Evolutionary conservation across 2,113 vertebrate genomes (phyloP).

Genomic region (Myanophis thanlyinensis): DNA sequence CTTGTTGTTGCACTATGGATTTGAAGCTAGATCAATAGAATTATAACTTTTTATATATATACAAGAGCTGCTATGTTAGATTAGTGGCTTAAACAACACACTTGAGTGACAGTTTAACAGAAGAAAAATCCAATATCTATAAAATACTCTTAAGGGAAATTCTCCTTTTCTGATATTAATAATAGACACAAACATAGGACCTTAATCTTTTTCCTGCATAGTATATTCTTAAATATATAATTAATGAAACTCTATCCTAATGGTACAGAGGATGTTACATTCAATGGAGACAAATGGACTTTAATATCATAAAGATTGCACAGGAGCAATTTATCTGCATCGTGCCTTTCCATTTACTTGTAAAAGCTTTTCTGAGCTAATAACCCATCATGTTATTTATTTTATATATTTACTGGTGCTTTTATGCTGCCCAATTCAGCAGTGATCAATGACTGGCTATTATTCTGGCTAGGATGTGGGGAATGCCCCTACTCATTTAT

Average conservation of each 20-base stretch:
- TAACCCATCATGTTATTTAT: background rate
- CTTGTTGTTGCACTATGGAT: background rate
- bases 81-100: slow-evolving; percentile 10
- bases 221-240: background rate
- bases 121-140: slow-evolving; percentile 2
- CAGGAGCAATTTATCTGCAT: background rate
- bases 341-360: background rate
- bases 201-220: background rate
- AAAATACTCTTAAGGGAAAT: slow-evolving; percentile 4
- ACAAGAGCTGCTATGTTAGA: slow-evolving; percentile 1
- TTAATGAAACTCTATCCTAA: background rate
- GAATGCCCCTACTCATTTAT: background rate
- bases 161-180: background rate
- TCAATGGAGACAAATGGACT: background rate
- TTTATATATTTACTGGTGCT: background rate
- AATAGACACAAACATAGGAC: background rate
- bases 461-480: background rate
- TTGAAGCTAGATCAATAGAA: background rate
- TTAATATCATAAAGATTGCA: background rate
- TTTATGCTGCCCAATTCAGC: background rate
- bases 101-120: slow-evolving; percentile 13
- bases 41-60: background rate
- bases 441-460: background rate
- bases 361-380: background rate
- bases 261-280: background rate